phyloP scores from a whole-genome alignment of 35 echinoderm and acorn worm species.

The Holothuria glaberrima region DNA sequence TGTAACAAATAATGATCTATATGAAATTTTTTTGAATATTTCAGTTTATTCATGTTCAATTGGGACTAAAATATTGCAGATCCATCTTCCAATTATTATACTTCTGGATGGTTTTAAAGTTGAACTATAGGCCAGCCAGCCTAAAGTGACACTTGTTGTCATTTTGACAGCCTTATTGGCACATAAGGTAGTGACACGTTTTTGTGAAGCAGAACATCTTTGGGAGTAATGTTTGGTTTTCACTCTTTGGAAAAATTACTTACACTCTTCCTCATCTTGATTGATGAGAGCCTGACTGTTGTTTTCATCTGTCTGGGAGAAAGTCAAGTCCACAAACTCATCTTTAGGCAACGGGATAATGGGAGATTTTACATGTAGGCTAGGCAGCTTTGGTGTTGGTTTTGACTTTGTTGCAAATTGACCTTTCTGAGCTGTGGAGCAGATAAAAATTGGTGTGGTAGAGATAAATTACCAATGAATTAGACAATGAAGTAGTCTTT shows the following conservation, averaged over 20 bases:
- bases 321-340: conserved; percentile 24
- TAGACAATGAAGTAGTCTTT: background rate
- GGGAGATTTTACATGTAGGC: background rate
- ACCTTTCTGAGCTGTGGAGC: background rate
- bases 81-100: too few species aligned
- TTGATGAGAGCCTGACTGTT: background rate
- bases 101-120: too few species aligned
- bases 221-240: too few species aligned
- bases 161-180: too few species aligned
- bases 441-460: background rate
- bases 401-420: background rate
- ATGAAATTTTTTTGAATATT: too few species aligned
- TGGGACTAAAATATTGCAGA: too few species aligned
- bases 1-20: too few species aligned
- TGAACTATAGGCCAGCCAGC: too few species aligned
- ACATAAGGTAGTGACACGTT: too few species aligned
- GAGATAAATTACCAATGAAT: background rate
- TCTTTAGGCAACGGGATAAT: background rate
- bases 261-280: background rate
- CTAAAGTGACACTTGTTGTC: too few species aligned
- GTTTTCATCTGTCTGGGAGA: background rate
- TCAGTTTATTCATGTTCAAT: too few species aligned
- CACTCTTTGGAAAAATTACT: too few species aligned
- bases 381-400: background rate
- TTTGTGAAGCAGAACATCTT: background rate